A percentile compares a stretch with the other conserved stretches of the same genome.
These are phyloP conservation scores for Arrhopalites spinosus DNA, from an alignment of 2,888 invertebrate genomes.

Conservation along the genomic window DNA sequence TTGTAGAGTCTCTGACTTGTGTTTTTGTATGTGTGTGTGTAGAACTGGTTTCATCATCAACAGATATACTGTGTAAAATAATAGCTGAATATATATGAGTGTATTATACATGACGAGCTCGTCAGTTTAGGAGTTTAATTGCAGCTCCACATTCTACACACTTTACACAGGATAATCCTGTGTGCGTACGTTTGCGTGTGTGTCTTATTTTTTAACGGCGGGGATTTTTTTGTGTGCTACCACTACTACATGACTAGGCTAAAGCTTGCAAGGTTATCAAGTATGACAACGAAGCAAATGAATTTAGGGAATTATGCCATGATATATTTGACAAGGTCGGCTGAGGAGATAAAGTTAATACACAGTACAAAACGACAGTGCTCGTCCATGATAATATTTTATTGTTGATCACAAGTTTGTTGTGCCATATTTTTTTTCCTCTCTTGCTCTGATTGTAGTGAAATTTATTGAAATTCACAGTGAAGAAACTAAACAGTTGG, in stretches of 20 bases:
- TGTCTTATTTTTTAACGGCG: background rate
- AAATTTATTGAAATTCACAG: no score
- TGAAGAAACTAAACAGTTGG: background rate
- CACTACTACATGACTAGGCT: slow-evolving; percentile 7
- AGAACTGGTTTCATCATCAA: no score
- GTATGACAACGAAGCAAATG: background rate
- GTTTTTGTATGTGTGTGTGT: no score
- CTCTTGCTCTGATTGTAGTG: background rate
- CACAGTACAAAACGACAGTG: background rate
- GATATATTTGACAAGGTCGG: slow-evolving; percentile 5
- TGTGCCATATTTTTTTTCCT: background rate
- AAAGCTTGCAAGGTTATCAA: slow-evolving; percentile 11
- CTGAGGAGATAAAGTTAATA: background rate
- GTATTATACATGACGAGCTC: no score
- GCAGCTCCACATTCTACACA: no score
- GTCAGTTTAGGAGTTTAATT: no score
- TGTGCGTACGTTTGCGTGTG: no score
- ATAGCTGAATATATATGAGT: no score
- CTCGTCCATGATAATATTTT: background rate
- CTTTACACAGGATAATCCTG: no score
- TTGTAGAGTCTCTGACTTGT: no score
- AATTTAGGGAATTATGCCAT: slow-evolving; percentile 7
- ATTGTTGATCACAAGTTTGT: slow-evolving; percentile 1
- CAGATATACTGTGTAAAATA: no score
- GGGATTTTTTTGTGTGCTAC: slow-evolving; percentile 7